Evolutionary conservation across 2,888 invertebrate species (phyloP).

Genomic region (Ceratothoa steindachneri): DNA sequence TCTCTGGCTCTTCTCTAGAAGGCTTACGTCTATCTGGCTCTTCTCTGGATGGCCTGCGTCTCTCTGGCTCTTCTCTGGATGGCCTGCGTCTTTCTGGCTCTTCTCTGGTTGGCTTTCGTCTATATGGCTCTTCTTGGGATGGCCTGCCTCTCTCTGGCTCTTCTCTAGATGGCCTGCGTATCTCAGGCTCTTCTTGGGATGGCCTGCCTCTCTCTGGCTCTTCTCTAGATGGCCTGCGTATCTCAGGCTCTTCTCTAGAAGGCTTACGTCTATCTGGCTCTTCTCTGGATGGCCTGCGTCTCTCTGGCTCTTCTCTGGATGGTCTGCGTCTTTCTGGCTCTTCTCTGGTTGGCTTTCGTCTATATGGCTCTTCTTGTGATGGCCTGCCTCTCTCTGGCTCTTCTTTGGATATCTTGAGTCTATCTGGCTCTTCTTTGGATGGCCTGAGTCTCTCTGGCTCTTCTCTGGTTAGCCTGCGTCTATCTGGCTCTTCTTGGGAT

Average conservation of each 20-base stretch:
- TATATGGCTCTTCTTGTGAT: constrained; percentile 33
- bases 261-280: constrained; percentile 4
- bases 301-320: constrained; percentile 13
- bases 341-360: neutral
- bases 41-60: constrained; percentile 20
- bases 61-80: neutral
- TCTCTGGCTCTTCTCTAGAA: constrained; percentile 12
- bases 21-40: constrained; percentile 20
- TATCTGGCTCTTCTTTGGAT: constrained; percentile 17
- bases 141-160: constrained; percentile 1
- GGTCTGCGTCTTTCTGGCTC: constrained; percentile 18
- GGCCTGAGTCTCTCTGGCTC: constrained; percentile 16
- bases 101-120: neutral
- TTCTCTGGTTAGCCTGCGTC: neutral
- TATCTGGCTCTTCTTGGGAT: neutral
- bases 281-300: constrained; percentile 1
- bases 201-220: constrained; percentile 16
- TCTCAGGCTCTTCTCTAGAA: neutral
- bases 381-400: constrained; percentile 40
- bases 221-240: constrained; percentile 6
- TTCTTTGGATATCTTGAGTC: neutral
- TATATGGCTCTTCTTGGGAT: neutral
- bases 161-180: neutral
- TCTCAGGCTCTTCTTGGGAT: constrained; percentile 18
- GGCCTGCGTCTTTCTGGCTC: constrained; percentile 18